phyloP scores from a whole-genome alignment of 2,797 vertebrate species.

The Lagorchestes hirsutus region DNA sequence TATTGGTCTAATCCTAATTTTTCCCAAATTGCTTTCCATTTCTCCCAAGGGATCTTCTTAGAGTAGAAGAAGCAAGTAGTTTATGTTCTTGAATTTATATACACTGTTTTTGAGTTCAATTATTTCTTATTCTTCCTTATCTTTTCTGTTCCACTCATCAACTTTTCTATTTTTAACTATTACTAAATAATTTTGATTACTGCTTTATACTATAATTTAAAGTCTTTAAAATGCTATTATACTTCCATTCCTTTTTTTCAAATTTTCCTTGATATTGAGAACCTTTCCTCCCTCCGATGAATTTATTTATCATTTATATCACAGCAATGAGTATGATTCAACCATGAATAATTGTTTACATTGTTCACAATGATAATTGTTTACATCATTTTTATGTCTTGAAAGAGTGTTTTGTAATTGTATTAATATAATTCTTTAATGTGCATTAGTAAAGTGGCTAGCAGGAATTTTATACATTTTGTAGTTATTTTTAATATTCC shows the following conservation, averaged over 20 bases:
- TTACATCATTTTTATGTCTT: neutral
- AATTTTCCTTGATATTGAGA: neutral
- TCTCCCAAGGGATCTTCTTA: neutral
- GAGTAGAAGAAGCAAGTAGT: neutral
- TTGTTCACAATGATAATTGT: neutral
- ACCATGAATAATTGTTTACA: neutral
- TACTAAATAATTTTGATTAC: neutral
- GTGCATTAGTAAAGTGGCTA: neutral
- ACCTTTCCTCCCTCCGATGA: neutral
- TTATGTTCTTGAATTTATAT: neutral
- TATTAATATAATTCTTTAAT: neutral
- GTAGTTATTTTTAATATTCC: neutral
- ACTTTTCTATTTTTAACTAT: constrained; percentile 2
- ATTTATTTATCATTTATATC: neutral
- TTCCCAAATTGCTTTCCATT: neutral
- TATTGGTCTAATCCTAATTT: neutral
- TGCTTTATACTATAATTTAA: neutral
- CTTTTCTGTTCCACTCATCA: neutral
- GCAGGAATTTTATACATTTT: neutral
- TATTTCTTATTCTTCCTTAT: neutral
- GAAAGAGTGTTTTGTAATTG: neutral
- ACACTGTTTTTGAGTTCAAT: neutral
- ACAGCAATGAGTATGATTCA: neutral
- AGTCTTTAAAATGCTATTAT: neutral
- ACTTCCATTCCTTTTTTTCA: neutral